Conservation (phyloP, 2,888 invertebrate genomes). For the Seira ritae region DNA sequence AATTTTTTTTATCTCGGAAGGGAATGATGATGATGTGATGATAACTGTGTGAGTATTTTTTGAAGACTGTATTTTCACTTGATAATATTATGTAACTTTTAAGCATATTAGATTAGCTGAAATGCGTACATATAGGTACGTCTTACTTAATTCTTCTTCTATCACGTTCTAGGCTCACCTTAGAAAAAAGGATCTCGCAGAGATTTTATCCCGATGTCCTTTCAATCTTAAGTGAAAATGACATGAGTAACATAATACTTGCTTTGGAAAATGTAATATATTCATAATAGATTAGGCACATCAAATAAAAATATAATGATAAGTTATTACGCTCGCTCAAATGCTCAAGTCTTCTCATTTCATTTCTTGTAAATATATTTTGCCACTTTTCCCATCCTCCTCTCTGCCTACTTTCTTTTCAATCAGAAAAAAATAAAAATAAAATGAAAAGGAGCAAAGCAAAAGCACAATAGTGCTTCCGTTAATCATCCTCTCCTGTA, state of each 20-base stretch:
- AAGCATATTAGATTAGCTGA: too few species aligned
- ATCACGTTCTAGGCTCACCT: too few species aligned
- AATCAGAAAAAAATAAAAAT: slow-evolving; percentile 14
- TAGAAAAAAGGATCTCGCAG: not conserved
- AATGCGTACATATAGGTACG: not conserved
- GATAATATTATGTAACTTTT: not conserved
- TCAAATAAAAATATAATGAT: slow-evolving; percentile 10
- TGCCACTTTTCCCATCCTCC: not conserved
- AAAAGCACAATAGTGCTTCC: slow-evolving; percentile 1
- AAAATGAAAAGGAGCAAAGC: not conserved
- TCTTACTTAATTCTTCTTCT: not conserved
- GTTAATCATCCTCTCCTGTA: slow-evolving; percentile 12
- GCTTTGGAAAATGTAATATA: slow-evolving; percentile 1
- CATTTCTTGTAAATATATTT: slow-evolving; percentile 9
- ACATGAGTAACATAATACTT: slow-evolving; percentile 8
- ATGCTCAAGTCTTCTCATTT: not conserved
- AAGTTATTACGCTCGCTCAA: too few species aligned
- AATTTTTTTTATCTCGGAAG: slow-evolving; percentile 1
- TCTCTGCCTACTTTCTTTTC: not conserved
- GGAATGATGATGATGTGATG: slow-evolving; percentile 21
- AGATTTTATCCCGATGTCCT: not conserved
- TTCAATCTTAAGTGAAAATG: not conserved
- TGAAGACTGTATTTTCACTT: slow-evolving; percentile 21
- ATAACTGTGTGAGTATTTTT: slow-evolving; percentile 15
- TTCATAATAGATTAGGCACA: not conserved